Base-by-base conservation (phyloP, 2,113 vertebrate genomes). In the Hypocryptadius cinnamomeus region DNA sequence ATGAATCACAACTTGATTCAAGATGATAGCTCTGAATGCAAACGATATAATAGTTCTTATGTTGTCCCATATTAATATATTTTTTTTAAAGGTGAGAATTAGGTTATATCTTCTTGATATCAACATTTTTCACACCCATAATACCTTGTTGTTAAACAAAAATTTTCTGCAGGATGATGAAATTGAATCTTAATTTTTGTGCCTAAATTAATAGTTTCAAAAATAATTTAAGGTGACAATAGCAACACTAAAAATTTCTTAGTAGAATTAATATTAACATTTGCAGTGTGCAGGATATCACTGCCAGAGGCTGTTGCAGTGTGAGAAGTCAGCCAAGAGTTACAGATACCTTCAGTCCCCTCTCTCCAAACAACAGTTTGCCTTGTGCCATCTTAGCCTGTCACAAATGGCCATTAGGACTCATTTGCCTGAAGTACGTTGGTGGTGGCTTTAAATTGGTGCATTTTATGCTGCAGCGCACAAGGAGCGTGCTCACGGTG, bases 401-500 rank as follows among this genome's bases (percentile, higher is more conserved):
- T 63, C 53, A 20, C 42, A 78, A 3, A 42, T 16, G 40, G 28
- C 44, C 37, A 0, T 40, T 10, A 30, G 72, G 59, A 44, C 35
- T 76, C 21, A 3, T n/a, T 22, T 50, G 24, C 27, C 22, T 51
- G 11, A 42, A 45, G 18, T 22, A 8, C 3, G 0, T 47, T 18
- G n/a, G 44, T 35, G 50, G 30, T 42, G 50, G 17, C 28, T 23
- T 30, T 20, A 6, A 10, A 30, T 7, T 11, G 20, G 35, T 42
- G 7, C 8, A 1, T 59, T 63, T 53, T 8, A 8, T 33, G 23
- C 33, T 60, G 81, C 66, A 27, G 28, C 20, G 17, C 14, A 4
- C 39, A 27, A 7, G 50, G 66, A 17, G 28, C 1, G 1, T 24
- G 53, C 63, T 54, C 5, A 0, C 8, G 2, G 13, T 1, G 42